These are phyloP conservation scores for Chironomus riparius DNA, from an alignment of 2,888 invertebrate genomes.

Conservation along the genomic window DNA sequence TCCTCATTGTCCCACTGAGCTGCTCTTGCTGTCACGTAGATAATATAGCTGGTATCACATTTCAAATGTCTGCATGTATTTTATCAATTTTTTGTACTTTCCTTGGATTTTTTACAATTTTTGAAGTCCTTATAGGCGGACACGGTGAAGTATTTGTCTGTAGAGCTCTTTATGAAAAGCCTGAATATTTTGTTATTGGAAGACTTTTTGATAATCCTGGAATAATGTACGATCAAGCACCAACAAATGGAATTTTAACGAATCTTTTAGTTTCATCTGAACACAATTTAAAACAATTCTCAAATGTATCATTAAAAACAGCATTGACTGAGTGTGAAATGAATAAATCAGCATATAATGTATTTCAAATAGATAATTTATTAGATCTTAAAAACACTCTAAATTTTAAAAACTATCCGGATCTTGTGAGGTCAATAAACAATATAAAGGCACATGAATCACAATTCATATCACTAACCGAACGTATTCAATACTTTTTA, in stretches of 20 bases:
- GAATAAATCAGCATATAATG: constrained; percentile 61
- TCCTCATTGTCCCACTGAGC: constrained; percentile 39
- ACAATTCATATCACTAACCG: constrained; percentile 38
- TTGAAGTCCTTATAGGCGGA: constrained; percentile 40
- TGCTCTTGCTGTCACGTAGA: constrained; percentile 41
- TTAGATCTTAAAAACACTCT: constrained; percentile 56
- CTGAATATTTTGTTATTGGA: constrained; percentile 54
- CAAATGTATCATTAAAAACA: constrained; percentile 38
- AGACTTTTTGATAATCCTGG: constrained; percentile 59
- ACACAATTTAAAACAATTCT: constrained; percentile 36
- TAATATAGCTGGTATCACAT: constrained; percentile 38
- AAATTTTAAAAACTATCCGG: constrained; percentile 41
- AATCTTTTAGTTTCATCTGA: constrained; percentile 37
- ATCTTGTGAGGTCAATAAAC: constrained; percentile 38
- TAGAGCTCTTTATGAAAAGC: constrained; percentile 58
- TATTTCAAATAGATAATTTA: constrained; percentile 60
- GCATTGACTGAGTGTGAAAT: constrained; percentile 55
- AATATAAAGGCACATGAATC: constrained; percentile 38
- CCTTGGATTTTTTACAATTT: constrained; percentile 38
- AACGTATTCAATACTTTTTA: constrained; percentile 39
- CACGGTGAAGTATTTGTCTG: constrained; percentile 52
- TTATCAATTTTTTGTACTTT: constrained; percentile 39
- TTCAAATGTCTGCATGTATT: constrained; percentile 37
- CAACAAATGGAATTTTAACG: constrained; percentile 40
- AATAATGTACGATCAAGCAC: constrained; percentile 48